phyloP scores from a whole-genome alignment of 2,888 invertebrate species.

The Polydrusus cervinus region DNA sequence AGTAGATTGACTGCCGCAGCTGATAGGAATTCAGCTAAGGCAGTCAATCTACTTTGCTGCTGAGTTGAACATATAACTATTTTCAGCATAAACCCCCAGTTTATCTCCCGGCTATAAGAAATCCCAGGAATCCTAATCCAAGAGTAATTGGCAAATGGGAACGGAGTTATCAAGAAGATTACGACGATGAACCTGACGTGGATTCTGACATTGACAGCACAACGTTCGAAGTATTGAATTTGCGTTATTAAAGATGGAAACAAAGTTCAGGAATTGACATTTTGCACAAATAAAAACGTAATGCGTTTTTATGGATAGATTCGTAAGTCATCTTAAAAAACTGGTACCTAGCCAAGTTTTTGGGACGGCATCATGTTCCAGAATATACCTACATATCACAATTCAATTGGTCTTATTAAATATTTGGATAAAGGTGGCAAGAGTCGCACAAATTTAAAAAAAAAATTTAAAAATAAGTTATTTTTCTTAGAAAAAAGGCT shows the following conservation, averaged over 20 bases:
- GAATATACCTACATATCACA: too few relatives aligned
- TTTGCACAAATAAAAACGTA: neutral
- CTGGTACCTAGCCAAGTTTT: too few relatives aligned
- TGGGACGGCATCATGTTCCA: too few relatives aligned
- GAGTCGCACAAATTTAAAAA: constrained; percentile 8
- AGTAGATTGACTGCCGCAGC: too few relatives aligned
- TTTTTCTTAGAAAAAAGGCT: neutral
- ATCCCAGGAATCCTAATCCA: constrained; percentile 16
- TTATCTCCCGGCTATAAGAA: constrained; percentile 53
- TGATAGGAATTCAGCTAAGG: too few relatives aligned
- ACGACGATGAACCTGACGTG: constrained; percentile 55
- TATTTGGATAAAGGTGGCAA: neutral
- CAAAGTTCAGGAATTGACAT: constrained; percentile 10
- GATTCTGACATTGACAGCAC: constrained; percentile 67
- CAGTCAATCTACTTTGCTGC: too few relatives aligned
- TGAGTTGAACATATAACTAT: neutral
- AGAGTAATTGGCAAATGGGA: constrained; percentile 30
- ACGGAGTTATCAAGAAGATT: constrained; percentile 33
- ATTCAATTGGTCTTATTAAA: neutral
- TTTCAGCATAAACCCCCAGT: constrained; percentile 47
- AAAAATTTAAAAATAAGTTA: neutral
- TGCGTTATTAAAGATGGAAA: constrained; percentile 58
- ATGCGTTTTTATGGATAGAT: neutral
- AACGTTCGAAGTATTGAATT: constrained; percentile 67
- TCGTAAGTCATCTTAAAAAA: neutral